Evolutionary conservation across 2,113 vertebrate genomes (phyloP).

Genomic region (Anhinga anhinga): DNA sequence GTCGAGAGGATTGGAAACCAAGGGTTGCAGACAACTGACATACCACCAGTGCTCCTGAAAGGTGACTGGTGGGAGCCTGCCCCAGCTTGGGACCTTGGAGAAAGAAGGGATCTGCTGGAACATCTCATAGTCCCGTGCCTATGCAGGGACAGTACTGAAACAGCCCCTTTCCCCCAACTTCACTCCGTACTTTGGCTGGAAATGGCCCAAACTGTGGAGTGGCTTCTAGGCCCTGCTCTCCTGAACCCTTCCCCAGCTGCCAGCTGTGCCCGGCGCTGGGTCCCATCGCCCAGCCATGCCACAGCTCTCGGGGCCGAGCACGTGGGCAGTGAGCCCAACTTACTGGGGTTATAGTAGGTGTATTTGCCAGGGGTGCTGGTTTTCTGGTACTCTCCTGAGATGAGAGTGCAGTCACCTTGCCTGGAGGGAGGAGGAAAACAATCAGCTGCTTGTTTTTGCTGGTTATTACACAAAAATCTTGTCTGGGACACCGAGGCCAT

Average conservation of each 20-base stretch:
- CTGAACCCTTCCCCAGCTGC: neutral
- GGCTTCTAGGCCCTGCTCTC: neutral
- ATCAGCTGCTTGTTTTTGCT: neutral
- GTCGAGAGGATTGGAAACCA: neutral
- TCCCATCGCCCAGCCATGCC: neutral
- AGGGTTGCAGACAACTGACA: neutral
- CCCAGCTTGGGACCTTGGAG: neutral
- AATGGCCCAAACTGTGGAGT: neutral
- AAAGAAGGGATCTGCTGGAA: neutral
- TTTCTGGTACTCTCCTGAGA: slow-evolving; percentile 63
- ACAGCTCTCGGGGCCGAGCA: neutral
- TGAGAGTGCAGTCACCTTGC: slow-evolving; percentile 61
- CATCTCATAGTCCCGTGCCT: neutral
- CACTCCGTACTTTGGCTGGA: neutral
- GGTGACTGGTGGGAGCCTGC: neutral
- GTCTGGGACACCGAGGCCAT: neutral
- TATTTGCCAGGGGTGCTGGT: slow-evolving; percentile 69
- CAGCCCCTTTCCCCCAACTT: neutral
- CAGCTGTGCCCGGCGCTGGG: neutral
- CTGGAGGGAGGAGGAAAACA: slow-evolving; percentile 40
- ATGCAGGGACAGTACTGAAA: neutral
- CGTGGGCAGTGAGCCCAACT: neutral
- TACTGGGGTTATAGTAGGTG: slow-evolving; percentile 66
- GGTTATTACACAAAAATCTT: neutral
- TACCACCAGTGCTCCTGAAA: neutral